These are phyloP conservation scores for Girardia tigrina DNA, from an alignment of 2,888 invertebrate species.

Conservation along the genomic window DNA sequence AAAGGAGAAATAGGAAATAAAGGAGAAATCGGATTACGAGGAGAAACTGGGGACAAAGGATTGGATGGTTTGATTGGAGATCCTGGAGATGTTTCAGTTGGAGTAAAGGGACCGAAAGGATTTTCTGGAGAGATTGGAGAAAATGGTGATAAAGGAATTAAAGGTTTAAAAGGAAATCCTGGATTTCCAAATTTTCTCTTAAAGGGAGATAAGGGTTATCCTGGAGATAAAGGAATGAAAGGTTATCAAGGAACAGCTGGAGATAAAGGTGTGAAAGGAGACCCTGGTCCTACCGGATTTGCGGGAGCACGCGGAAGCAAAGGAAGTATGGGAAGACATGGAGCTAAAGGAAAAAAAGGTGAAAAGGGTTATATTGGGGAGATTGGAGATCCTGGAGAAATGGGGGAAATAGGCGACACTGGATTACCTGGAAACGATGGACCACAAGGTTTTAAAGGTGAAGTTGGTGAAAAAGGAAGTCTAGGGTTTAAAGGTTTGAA, in stretches of 20 bases:
- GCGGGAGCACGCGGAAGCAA: neutral
- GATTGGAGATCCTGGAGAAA: neutral
- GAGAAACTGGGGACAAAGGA: slow-evolving; percentile 21
- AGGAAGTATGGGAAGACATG: neutral
- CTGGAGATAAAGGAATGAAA: slow-evolving; percentile 12
- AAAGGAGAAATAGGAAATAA: slow-evolving; percentile 25
- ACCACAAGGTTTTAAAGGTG: neutral
- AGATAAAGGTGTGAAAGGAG: slow-evolving; percentile 31
- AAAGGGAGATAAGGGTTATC: slow-evolving; percentile 8
- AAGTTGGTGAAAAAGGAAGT: neutral
- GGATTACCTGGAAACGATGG: neutral
- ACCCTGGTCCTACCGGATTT: neutral
- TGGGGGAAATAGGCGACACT: neutral
- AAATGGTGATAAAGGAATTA: neutral
- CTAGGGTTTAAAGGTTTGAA: neutral
- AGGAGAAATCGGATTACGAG: slow-evolving; percentile 9
- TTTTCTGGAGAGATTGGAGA: neutral
- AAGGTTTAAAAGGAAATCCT: slow-evolving; percentile 23
- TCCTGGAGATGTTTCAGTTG: neutral
- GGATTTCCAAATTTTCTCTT: neutral
- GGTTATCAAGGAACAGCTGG: slow-evolving; percentile 10
- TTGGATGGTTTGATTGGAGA: slow-evolving; percentile 18
- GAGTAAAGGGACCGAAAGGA: slow-evolving; percentile 18
- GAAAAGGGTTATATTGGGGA: neutral
- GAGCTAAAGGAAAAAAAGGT: neutral